Conservation (phyloP, 2,888 invertebrate genomes). For the Lissonota sp. region DNA sequence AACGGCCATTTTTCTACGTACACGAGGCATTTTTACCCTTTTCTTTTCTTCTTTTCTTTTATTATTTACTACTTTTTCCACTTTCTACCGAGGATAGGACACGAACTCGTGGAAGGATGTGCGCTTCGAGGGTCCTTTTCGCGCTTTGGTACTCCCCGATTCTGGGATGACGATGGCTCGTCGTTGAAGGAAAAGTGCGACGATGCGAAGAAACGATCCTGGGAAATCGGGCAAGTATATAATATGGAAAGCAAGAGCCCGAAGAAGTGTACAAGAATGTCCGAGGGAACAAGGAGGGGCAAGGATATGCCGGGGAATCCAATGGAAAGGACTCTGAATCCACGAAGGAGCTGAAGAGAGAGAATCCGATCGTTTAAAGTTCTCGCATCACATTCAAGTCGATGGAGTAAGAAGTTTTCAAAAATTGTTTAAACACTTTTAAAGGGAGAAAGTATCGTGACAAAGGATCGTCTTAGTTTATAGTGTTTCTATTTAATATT, state of each 20-base stretch:
- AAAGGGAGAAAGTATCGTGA: no score
- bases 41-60: neutral
- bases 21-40: neutral
- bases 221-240: constrained; percentile 42
- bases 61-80: no score
- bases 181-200: constrained; percentile 29
- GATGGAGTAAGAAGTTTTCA: no score
- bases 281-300: neutral
- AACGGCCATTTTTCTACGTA: neutral
- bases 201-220: constrained; percentile 45
- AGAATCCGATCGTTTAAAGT: neutral
- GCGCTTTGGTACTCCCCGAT: neutral
- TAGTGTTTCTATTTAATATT: no score
- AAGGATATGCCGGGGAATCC: constrained; percentile 15
- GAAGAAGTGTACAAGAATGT: constrained; percentile 3
- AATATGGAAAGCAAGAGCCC: neutral
- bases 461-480: no score
- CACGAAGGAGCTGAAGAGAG: neutral
- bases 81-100: neutral
- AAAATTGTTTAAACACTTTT: no score
- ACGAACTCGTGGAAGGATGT: constrained; percentile 27
- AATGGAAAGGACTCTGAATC: constrained; percentile 42
- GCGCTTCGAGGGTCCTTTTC: constrained; percentile 22
- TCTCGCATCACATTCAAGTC: no score
- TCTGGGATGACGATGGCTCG: neutral